Evolutionary conservation across 2,113 vertebrate species (phyloP).

Genomic region (Protobothrops mucrosquamatus): DNA sequence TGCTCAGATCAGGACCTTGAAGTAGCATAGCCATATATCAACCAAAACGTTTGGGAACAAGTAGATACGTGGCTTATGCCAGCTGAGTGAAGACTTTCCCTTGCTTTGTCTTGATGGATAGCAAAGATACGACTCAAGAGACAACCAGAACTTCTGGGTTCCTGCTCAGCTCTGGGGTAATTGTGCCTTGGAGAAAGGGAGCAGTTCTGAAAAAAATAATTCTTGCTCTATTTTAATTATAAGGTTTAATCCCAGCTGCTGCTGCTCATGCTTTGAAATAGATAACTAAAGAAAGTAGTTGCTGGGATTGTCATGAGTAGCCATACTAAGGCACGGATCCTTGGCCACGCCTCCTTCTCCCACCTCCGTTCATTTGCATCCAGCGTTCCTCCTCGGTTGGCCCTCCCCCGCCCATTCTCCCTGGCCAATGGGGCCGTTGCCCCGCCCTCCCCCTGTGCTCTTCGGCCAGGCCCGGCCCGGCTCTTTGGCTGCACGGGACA

Average conservation of each 20-base stretch:
- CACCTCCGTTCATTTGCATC: too few relatives aligned
- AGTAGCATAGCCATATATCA: not conserved
- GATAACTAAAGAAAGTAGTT: not conserved
- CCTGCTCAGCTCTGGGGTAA: not conserved
- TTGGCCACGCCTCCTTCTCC: too few relatives aligned
- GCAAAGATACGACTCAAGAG: not conserved
- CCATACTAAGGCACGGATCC: not conserved
- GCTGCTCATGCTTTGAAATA: not conserved
- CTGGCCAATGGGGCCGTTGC: too few relatives aligned
- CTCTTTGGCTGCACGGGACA: too few relatives aligned
- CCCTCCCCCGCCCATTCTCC: too few relatives aligned
- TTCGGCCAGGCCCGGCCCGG: too few relatives aligned
- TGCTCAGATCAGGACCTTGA: not conserved
- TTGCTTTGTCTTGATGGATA: not conserved
- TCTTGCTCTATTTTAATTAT: not conserved
- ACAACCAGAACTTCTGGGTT: not conserved
- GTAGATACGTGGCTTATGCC: not conserved
- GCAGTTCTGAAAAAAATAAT: not conserved
- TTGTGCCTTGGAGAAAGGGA: not conserved
- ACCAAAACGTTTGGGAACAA: not conserved
- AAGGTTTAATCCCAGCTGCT: not conserved
- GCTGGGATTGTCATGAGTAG: not conserved
- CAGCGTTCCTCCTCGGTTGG: too few relatives aligned
- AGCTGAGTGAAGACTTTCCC: not conserved
- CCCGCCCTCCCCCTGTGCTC: too few relatives aligned